Base-by-base conservation (phyloP, 2,113 vertebrate genomes). In the Amblyopsis rosae region DNA sequence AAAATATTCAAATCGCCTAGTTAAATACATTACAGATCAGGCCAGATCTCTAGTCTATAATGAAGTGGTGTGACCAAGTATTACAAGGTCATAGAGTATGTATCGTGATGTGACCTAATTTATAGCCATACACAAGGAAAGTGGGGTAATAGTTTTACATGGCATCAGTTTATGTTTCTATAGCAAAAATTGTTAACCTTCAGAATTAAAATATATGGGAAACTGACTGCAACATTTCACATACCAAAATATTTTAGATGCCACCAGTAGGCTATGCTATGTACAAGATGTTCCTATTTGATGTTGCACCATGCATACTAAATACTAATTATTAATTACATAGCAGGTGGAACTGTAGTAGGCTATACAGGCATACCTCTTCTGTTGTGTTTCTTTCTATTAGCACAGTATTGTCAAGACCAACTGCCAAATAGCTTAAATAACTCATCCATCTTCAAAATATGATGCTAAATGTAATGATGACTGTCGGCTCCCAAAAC, bases 101-200 rank as follows among this genome's bases (percentile, higher is more conserved):
- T 68, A 76, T 79, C 26, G 26, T 26, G 26, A 85, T 75, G 71
- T 73, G 74, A 80, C 47, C 77, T 63, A 75, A 72, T 75, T 69
- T 17, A 16, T 41, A 60, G 79, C 73, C 83, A 84, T 33, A 56
- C 73, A 55, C 49, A 53, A 49, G 41, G 49, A 17, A 77, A 41
- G 79, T 82, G 81, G 70, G 87, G 26, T 82, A 74, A 65, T 62
- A 73, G 82, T 75, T 26, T 82, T 73, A 79, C 72, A 48, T 76
- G 62, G 65, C 53, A 75, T 67, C 64, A 69, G 70, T 41, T 41
- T 41, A 8, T 41, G 7, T 41, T 41, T 41, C 5, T 41, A 41
- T 8, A 41, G 35, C 35, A 41, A 5, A 41, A 41, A 41, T 41
- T 63, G 69, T 79, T 0, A 75, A 12, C 11, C 70, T 66, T 11